Evolutionary conservation across 2,888 invertebrate genomes (phyloP).

Genomic region (Nomada hirtipes): DNA sequence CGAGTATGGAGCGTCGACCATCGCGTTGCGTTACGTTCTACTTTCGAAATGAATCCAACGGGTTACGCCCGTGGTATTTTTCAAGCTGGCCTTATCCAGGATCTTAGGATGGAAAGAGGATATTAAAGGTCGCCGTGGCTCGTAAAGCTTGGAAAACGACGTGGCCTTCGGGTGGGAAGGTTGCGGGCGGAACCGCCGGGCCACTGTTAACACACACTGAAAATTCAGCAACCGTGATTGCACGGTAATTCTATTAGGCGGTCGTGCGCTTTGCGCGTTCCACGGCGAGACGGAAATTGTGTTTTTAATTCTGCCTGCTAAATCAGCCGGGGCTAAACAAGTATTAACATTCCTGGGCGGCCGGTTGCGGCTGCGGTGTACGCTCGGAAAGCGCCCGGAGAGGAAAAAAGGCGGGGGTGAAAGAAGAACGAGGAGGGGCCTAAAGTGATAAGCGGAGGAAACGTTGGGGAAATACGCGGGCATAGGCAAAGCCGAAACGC

Average conservation of each 20-base stretch:
- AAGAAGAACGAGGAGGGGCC: neutral
- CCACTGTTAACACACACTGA: conserved; percentile 54
- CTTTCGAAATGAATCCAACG: conserved; percentile 53
- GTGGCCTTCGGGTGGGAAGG: neutral
- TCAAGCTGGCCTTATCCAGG: conserved; percentile 49
- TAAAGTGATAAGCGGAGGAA: conserved; percentile 45
- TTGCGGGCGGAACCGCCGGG: conserved; percentile 37
- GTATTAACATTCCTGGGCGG: conserved; percentile 77
- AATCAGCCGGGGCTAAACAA: conserved; percentile 79
- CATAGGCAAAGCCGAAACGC: conserved; percentile 48
- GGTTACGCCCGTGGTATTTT: conserved; percentile 47
- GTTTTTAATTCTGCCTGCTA: conserved; percentile 80
- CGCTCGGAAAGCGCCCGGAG: conserved; percentile 28
- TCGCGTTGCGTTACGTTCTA: conserved; percentile 2
- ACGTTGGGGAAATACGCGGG: conserved; percentile 29
- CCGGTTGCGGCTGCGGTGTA: conserved; percentile 47
- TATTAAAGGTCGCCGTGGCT: conserved; percentile 59
- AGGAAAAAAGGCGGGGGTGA: neutral
- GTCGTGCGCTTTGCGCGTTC: conserved; percentile 66
- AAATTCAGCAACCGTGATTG: conserved; percentile 75
- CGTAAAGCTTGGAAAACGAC: conserved; percentile 55
- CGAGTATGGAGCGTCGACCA: neutral
- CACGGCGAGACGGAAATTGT: conserved; percentile 75
- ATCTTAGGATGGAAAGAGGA: conserved; percentile 47
- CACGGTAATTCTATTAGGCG: conserved; percentile 79